These are phyloP conservation scores for Napeogenes inachia DNA, from an alignment of 2,888 invertebrate genomes.

Conservation along the genomic window DNA sequence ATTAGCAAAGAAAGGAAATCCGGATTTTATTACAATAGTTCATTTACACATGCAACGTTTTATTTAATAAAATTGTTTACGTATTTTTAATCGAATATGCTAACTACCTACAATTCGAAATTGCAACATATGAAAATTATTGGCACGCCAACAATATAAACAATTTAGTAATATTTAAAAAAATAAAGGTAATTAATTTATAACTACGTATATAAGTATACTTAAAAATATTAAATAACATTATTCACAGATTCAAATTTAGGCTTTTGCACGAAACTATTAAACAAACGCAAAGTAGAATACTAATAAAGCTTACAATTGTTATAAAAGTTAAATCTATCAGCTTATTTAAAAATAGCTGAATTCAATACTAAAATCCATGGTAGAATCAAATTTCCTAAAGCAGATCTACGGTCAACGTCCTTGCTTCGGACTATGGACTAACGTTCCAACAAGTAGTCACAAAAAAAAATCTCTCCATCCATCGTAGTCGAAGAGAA, in stretches of 20 bases:
- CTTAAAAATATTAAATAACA: too few species aligned
- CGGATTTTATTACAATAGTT: background rate
- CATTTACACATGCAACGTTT: background rate
- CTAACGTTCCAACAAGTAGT: slow-evolving; percentile 65
- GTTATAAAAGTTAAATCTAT: slow-evolving; percentile 8
- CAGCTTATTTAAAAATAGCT: slow-evolving; percentile 12
- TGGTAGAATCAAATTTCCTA: slow-evolving; percentile 43
- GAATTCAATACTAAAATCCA: slow-evolving; percentile 38
- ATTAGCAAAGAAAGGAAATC: background rate
- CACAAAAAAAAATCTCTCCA: slow-evolving; percentile 58
- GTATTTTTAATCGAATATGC: background rate
- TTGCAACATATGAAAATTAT: background rate
- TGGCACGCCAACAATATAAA: background rate
- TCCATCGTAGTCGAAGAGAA: slow-evolving; percentile 49
- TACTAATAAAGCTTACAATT: too few species aligned
- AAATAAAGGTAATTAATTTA: background rate
- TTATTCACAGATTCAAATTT: too few species aligned
- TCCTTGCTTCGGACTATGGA: slow-evolving; percentile 51
- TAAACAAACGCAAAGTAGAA: too few species aligned
- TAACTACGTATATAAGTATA: too few species aligned
- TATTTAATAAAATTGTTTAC: slow-evolving; percentile 2
- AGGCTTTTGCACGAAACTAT: too few species aligned
- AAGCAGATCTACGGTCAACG: slow-evolving; percentile 69
- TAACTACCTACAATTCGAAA: slow-evolving; percentile 1
- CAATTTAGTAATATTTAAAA: background rate